Conservation (phyloP, 2,888 invertebrate species). For the Synergus laeviventris region DNA sequence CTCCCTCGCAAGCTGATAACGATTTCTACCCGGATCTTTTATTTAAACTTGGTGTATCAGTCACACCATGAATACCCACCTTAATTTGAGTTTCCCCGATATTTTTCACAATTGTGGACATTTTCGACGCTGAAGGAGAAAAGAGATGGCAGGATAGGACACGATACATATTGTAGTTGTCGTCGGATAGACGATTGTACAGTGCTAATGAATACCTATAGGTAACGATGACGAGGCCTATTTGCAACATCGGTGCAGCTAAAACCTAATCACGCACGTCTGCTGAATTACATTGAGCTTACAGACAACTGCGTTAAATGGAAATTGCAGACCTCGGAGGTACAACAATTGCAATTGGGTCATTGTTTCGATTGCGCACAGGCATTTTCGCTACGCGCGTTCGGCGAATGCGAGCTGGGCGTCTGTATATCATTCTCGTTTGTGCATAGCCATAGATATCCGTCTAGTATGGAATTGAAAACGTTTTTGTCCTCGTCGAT, state of each 20-base stretch:
- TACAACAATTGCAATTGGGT: conserved; percentile 63
- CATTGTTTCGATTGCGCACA: conserved; percentile 66
- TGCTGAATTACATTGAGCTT: conserved; percentile 67
- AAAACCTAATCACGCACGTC: conserved; percentile 61
- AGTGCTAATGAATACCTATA: conserved; percentile 28
- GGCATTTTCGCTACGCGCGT: conserved; percentile 61
- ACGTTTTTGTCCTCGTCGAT: conserved; percentile 59
- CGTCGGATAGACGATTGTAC: neutral
- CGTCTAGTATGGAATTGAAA: conserved; percentile 54
- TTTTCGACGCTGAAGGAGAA: neutral
- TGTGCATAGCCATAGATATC: conserved; percentile 48
- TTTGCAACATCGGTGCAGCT: conserved; percentile 55
- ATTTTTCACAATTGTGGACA: neutral
- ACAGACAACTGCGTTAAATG: conserved; percentile 68
- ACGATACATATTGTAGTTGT: neutral
- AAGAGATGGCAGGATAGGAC: neutral
- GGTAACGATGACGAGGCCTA: conserved; percentile 36
- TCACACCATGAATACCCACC: too few relatives aligned
- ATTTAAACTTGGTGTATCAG: too few relatives aligned
- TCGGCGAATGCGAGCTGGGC: conserved; percentile 34
- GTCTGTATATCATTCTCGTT: conserved; percentile 35
- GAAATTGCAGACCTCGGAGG: conserved; percentile 64
- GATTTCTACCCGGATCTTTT: too few relatives aligned
- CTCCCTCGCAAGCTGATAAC: too few relatives aligned
- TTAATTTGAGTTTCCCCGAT: neutral